Conservation (phyloP, 2,113 vertebrate species). For the Platichthys flesus region DNA sequence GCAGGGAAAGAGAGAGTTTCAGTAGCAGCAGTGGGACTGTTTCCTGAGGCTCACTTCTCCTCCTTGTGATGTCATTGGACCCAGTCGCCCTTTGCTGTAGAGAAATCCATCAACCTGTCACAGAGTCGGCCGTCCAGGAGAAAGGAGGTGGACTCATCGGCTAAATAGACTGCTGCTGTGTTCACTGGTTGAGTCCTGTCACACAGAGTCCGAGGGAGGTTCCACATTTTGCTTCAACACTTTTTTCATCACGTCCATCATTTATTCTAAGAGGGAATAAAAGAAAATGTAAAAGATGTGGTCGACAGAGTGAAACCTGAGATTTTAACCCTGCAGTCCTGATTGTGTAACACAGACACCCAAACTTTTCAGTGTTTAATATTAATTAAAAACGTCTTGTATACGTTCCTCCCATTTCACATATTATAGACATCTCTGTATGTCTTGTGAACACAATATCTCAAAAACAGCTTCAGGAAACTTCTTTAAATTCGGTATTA, state of each 20-base stretch:
- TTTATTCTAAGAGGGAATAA: background rate
- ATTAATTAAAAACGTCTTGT: too few relatives aligned
- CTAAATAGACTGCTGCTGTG: background rate
- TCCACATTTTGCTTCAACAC: background rate
- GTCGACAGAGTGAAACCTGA: too few relatives aligned
- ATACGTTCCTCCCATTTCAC: too few relatives aligned
- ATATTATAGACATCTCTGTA: too few relatives aligned
- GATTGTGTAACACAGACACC: too few relatives aligned
- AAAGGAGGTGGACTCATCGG: background rate
- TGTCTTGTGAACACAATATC: too few relatives aligned
- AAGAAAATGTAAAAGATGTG: too few relatives aligned
- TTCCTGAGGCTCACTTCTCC: conserved; percentile 15
- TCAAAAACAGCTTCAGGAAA: too few relatives aligned
- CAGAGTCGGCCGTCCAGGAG: background rate
- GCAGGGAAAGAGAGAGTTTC: conserved; percentile 24
- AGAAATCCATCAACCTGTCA: conserved; percentile 56
- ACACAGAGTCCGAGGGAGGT: background rate
- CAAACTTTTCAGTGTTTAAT: too few relatives aligned
- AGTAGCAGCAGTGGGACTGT: conserved; percentile 1
- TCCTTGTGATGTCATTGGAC: conserved; percentile 12
- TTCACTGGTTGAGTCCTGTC: too few relatives aligned
- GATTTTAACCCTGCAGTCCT: too few relatives aligned
- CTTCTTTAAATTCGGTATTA: too few relatives aligned
- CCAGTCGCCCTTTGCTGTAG: background rate
- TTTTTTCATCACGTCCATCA: background rate